Percentiles rank a stretch among this genome's conserved stretches.
These are phyloP conservation scores for Ischnura elegans DNA, from an alignment of 2,888 invertebrate species.

Conservation along the genomic window DNA sequence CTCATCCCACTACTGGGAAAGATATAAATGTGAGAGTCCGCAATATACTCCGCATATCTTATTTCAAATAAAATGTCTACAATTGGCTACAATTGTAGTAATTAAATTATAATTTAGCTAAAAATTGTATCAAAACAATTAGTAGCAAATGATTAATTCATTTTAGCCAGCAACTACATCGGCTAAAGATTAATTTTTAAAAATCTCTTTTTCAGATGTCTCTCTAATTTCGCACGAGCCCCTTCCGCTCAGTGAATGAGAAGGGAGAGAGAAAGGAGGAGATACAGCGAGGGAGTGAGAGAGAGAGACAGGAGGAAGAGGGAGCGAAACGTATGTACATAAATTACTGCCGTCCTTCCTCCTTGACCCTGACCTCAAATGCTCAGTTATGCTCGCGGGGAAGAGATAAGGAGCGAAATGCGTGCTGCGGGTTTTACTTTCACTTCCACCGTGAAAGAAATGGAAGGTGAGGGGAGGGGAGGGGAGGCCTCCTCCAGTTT, in stretches of 20 bases:
- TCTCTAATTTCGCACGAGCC: neutral
- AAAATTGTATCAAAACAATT: too few species aligned
- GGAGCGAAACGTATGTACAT: neutral
- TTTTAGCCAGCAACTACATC: too few species aligned
- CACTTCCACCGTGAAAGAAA: constrained; percentile 5
- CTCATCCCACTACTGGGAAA: too few species aligned
- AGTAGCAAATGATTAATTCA: too few species aligned
- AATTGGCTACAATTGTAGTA: too few species aligned
- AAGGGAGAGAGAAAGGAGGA: neutral
- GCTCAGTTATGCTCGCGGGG: constrained; percentile 18
- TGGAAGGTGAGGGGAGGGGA: neutral
- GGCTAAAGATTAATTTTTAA: too few species aligned
- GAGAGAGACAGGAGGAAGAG: neutral
- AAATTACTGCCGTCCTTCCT: constrained; percentile 4
- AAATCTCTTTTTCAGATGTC: neutral
- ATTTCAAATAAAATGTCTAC: too few species aligned
- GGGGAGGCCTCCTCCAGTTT: neutral
- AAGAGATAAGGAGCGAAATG: constrained; percentile 37
- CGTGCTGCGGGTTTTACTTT: constrained; percentile 44
- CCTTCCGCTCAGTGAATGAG: neutral
- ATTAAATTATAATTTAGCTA: too few species aligned
- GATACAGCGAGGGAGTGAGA: neutral
- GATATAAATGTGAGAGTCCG: too few species aligned
- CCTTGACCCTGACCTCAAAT: constrained; percentile 56
- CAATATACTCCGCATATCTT: too few species aligned